phyloP scores from a whole-genome alignment of 2,888 invertebrate genomes.

The Xestoiulus laeticollis region DNA sequence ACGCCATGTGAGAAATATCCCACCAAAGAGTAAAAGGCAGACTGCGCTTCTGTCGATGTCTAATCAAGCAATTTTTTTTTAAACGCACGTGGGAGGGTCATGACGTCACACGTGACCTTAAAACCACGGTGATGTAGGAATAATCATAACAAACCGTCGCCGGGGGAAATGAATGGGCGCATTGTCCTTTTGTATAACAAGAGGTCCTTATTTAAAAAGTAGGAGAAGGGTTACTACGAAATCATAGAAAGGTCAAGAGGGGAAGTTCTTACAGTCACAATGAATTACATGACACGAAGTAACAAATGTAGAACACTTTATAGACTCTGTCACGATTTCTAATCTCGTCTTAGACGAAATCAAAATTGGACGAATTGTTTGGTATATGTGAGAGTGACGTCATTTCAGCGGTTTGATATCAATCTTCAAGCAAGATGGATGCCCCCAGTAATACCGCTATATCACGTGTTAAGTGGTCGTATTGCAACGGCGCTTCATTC shows the following conservation, averaged over 20 bases:
- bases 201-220: not conserved
- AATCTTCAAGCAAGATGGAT: too few relatives aligned
- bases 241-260: not conserved
- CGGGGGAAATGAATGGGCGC: not conserved
- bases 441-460: too few relatives aligned
- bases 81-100: not conserved
- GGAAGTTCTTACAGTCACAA: not conserved
- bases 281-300: not conserved
- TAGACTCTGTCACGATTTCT: too few relatives aligned
- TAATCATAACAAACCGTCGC: not conserved
- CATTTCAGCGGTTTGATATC: too few relatives aligned
- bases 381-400: too few relatives aligned
- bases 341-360: too few relatives aligned
- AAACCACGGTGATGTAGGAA: not conserved
- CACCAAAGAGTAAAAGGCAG: too few relatives aligned
- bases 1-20: too few relatives aligned
- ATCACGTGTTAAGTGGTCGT: too few relatives aligned
- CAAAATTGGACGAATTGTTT: too few relatives aligned
- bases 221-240: not conserved
- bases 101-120: not conserved
- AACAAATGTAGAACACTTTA: too few relatives aligned
- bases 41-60: not conserved
- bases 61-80: not conserved
- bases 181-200: not conserved
- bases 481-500: too few relatives aligned